Evolutionary conservation across 2,888 invertebrate genomes (phyloP).

Genomic region (Thysanoteuthis rhombus): DNA sequence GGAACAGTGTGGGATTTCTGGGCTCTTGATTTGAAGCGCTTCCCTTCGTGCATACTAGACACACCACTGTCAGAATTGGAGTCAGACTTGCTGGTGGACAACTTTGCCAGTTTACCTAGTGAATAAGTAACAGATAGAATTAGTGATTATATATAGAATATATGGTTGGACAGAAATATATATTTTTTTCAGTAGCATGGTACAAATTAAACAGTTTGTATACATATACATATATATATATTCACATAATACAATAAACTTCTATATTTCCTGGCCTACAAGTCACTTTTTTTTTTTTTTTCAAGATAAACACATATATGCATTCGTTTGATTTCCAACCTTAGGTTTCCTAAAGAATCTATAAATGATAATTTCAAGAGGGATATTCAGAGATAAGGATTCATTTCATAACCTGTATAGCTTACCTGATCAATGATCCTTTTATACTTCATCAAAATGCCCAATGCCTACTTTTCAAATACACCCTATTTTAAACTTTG

Average conservation of each 20-base stretch:
- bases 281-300: too few species aligned
- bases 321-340: background rate
- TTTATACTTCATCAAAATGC: background rate
- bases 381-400: background rate
- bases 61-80: constrained; percentile 26
- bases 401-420: background rate
- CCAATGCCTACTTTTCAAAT: background rate
- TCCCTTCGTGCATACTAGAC: background rate
- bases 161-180: background rate
- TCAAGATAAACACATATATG: background rate
- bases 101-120: background rate
- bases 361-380: background rate
- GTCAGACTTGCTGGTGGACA: background rate
- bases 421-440: background rate
- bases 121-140: background rate
- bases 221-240: background rate
- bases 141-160: background rate
- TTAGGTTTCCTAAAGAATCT: background rate
- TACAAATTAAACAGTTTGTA: background rate
- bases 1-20: constrained; percentile 16
- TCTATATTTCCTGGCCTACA: too few species aligned
- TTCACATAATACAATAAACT: background rate
- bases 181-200: background rate
- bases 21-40: background rate
- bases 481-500: background rate